Base-by-base conservation (phyloP, 2,888 invertebrate species). In the Lymantria dispar region DNA sequence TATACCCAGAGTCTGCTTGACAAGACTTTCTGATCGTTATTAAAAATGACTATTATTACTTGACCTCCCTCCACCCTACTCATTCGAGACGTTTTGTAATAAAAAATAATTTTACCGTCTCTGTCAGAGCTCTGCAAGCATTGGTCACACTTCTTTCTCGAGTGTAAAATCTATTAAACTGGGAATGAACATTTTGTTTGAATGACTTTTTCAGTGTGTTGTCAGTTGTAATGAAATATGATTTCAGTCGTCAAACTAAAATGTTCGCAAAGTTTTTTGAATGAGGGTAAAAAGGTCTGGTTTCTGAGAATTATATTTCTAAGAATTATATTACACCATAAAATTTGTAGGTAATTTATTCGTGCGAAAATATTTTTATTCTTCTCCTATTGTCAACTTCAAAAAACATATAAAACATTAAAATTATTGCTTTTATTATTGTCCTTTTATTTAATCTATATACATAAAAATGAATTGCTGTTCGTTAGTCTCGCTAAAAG, bases 11-110 rank as follows among this genome's bases (percentile, higher is more conserved):
- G 64, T 62, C 63, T 66, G 71, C 73, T 79, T 80, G 78, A 78
- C 80, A 78, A 72, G 73, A 74, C 75, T 76, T 74, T 64, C 64
- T 68, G 74, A 78, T 81, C 81, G 78, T 83, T 83, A 80, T 77
- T 76, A 74, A 68, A 72, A 67, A 63, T 60, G 61, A 60, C 81
- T 76, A 80, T 56, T 67, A 40, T 76, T 74, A 62, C 69, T 63
- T 72, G 80, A 70, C 47, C 72, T 64, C 52, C 51, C 52, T 39
- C 51, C 10, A 45, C 57, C 61, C 55, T 59, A 53, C 56, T 45
- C 7, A 10, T 22, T 44, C 15, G 49, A 52, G 50, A 60, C 49
- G 60, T 56, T 45, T 52, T 46, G 43, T 57, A 58, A 59, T 64
- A 58, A 59, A 60, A 52, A 47, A 56, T 50, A 53, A 54, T 46